Evolutionary conservation across 1,140 invertebrate species (phyloP), one percentile per base, ranked within the genome.

Genomic region (Wasmannia auropunctata): DNA sequence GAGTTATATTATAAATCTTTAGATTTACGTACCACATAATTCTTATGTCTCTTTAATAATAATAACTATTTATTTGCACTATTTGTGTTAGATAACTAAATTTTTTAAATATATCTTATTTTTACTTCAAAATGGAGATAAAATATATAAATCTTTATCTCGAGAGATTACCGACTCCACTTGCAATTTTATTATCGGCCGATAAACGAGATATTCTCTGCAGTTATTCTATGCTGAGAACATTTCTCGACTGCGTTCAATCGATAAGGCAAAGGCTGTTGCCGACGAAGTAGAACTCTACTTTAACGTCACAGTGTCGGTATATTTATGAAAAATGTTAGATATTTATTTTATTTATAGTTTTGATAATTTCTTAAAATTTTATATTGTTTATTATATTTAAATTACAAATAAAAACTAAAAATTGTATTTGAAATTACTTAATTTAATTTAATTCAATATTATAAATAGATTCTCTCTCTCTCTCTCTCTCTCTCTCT

Each of bases 141-240:
- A 3, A n/a, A 54, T 49, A 3, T 67, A 54, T 22, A 46, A n/a
- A 40, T 56, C 6, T 0, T 65, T 72, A 25, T 72, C n/a, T 72
- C 5, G 2, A 58, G 1, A 43, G 49, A 70, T 46, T 74, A 80
- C 22, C 76, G 76, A 46, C 77, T 74, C 3, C 2, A 31, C 2
- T 56, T 69, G 3, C 37, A 31, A 43, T 72, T 58, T 43, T 43
- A 81, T 72, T 58, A 83, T 54, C 79, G 19, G 34, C 67, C 67
- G 79, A 72, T 72, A 83, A 83, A 83, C 37, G 25, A 22, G 79
- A n/a, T 67, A 80, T 80, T 65, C 28, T 74, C 34, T 46, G n/a
- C n/a, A 22, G 25, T 56, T 72, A 72, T 58, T 72, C 51, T 46
- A 4, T 34, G 67, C 56, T 25, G 49, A 70, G 11, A 19, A 22